A percentile compares a stretch with the other conserved stretches of the same genome.
Conservation (phyloP, 2,797 vertebrate species). For the Benthosema pterotum region DNA sequence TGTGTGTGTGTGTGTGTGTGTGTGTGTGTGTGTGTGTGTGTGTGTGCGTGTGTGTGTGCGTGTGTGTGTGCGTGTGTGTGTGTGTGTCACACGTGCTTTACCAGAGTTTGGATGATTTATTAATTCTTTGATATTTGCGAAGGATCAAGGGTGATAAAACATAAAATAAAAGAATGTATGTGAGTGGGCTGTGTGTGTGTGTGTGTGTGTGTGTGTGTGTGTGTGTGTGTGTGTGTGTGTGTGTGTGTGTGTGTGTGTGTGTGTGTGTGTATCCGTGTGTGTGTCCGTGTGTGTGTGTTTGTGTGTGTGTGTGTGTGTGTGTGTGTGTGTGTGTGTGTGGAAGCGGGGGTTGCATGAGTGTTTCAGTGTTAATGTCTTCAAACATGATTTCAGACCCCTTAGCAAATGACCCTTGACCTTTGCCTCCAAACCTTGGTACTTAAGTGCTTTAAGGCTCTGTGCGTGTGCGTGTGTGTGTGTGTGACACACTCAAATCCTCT, state of each 20-base stretch:
- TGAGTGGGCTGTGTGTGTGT: neutral
- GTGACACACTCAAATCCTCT: neutral
- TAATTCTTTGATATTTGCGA: no score
- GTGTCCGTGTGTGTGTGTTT: neutral
- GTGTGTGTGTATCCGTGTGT: slow-evolving; percentile 1
- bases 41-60: neutral
- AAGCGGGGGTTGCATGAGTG: slow-evolving; percentile 21
- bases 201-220: slow-evolving; percentile 2
- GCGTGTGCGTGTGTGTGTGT: slow-evolving; percentile 33
- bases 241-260: slow-evolving; percentile 12
- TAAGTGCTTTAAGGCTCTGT: slow-evolving; percentile 53
- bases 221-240: slow-evolving; percentile 11
- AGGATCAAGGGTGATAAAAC: no score
- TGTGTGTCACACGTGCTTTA: neutral
- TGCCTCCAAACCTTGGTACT: slow-evolving; percentile 65
- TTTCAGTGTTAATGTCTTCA: slow-evolving; percentile 55
- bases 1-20: neutral
- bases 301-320: slow-evolving; percentile 3
- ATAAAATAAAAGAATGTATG: no score
- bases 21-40: neutral
- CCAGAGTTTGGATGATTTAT: no score
- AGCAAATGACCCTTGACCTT: slow-evolving; percentile 69
- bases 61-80: slow-evolving; percentile 3
- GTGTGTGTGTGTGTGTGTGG: slow-evolving; percentile 16
- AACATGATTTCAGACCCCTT: slow-evolving; percentile 73